Evolutionary conservation across 1,140 invertebrate genomes (phyloP).

Genomic region (Nomia melanderi): DNA sequence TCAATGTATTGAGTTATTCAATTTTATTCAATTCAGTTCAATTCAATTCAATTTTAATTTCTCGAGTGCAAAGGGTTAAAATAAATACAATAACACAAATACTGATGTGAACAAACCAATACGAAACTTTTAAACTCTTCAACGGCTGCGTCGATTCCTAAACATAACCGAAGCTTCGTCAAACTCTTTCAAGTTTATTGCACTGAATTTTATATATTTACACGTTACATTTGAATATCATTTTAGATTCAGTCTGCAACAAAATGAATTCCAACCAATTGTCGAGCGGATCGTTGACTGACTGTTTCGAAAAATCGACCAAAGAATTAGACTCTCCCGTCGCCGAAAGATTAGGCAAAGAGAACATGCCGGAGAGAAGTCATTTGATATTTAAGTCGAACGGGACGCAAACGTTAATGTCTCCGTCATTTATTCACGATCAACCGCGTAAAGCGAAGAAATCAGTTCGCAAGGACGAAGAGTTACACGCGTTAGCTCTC

Average conservation of each 20-base stretch:
- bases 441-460: constrained; percentile 40
- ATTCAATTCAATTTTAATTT: no score
- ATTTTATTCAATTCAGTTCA: no score
- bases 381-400: constrained; percentile 22
- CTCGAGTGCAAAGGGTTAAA: no score
- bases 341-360: constrained; percentile 16
- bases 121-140: no score
- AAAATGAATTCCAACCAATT: constrained; percentile 20
- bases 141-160: no score
- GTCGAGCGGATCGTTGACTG: not conserved
- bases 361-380: constrained; percentile 3
- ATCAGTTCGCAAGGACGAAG: constrained; percentile 48
- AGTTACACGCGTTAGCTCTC: constrained; percentile 59
- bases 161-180: no score
- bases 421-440: constrained; percentile 31
- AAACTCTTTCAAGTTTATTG: no score
- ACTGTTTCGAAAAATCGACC: constrained; percentile 22
- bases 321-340: not conserved
- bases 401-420: constrained; percentile 31
- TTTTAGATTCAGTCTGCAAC: not conserved
- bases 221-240: not conserved
- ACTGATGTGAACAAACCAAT: no score
- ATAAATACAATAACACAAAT: no score
- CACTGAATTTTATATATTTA: no score
- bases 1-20: no score